Evolutionary conservation across 2,113 vertebrate species (phyloP), one percentile per base, ranked within the genome.

Genomic region (Neodon shergylaensis): DNA sequence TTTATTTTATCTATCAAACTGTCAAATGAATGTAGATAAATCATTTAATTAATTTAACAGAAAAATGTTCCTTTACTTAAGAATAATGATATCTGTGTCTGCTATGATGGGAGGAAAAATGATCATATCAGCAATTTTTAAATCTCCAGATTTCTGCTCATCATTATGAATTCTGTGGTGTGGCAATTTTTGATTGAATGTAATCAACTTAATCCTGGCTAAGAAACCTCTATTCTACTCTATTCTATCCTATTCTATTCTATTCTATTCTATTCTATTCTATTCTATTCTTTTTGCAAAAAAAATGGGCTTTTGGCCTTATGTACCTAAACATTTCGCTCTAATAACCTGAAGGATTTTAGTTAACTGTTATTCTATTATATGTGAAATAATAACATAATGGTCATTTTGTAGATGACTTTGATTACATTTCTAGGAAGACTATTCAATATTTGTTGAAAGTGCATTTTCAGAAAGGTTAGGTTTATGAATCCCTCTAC

Each of bases 51-150:
- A 93, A 42, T 42, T 84, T 84, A 84, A 92, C 33, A 74, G 72
- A 94, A 76, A 91, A 66, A 66, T 82, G 58, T 11, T 78, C 85
- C 28, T 83, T 58, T 65, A 31, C 14, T 65, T 19, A 74, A 24
- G 13, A 74, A 83, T 87, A 83, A 82, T 90, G 17, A 28, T 74
- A 92, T 88, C 93, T 96, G 91, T 68, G 93, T 87, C 73, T 96
- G n/a, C 91, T 72, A 81, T 3, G 14, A 95, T 90, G 74, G 68
- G 84, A 96, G 28, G n/a, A 65, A 95, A 96, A 76, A 95, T 92
- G 11, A 93, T 97, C 74, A 84, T n/a, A 93, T 87, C 54, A 81
- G 93, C n/a, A 92, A 49, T 52, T 81, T 94, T 84, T 61, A 1
- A 78, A 85, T 73, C 52, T 39, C 3, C 19, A 58, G 36, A 39